Evolutionary conservation across 2,888 invertebrate species (phyloP), one percentile per base, ranked within the genome.

Genomic region (Acrobasis repandana): DNA sequence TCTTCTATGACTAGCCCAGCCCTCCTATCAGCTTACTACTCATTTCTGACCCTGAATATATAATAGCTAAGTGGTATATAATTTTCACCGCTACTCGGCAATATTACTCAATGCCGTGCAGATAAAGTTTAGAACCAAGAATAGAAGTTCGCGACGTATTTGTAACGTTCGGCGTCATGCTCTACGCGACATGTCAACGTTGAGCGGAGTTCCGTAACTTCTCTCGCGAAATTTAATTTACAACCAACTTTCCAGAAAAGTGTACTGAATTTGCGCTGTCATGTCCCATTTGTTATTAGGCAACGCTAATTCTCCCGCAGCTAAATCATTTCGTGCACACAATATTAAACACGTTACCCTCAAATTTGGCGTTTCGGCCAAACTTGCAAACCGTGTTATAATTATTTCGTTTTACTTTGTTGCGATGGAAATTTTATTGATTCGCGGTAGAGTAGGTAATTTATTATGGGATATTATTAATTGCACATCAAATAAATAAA

Each of bases 281-380:
- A 84, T 84, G 79, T 84, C 82, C 79, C 81, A 80, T 80, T 84
- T 81, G 80, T 79, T 84, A 82, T 85, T 81, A 85, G 78, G 75
- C 75, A 73, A 75, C 75, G 77, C 70, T 80, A 80, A 86, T 86
- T 85, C 77, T 73, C 74, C 75, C 75, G 69, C 74, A 73, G 76
- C 77, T 70, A 81, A 83, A 83, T 84, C 80, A 80, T 82, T 81
- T 73, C 70, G 74, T 76, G 79, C 77, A 79, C 75, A 83, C 76
- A 78, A 79, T 81, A 80, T 83, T 81, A 79, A 84, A 82, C 76
- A 79, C 69, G 74, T 82, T 81, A 80, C 76, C 75, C 76, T 67
- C 72, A 74, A 80, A 79, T 79, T 79, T 73, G 69, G 70, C 72
- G 68, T 69, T 73, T 76, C 76, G 77, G 74, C 77, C 79, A 78